Conservation (phyloP, 1,140 invertebrate species). For the Zaprionus davidi region DNA sequence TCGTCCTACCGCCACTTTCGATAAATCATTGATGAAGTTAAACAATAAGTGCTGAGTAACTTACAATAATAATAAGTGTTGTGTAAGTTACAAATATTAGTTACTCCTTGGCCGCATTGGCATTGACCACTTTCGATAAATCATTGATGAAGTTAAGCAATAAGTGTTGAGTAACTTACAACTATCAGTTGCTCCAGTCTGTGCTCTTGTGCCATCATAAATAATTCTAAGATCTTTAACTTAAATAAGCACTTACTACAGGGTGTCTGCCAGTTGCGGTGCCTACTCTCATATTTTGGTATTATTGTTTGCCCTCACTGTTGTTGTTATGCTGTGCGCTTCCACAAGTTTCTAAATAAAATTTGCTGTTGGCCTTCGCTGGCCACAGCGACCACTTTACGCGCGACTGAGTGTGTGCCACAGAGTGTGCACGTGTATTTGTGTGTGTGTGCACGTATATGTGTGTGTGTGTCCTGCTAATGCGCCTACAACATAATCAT, state of each 20-base stretch:
- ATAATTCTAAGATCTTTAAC: too few species aligned
- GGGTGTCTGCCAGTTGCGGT: background rate
- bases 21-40: too few species aligned
- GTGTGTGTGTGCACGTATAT: background rate
- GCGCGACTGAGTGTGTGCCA: slow-evolving; percentile 2
- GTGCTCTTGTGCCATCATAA: too few species aligned
- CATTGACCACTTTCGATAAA: too few species aligned
- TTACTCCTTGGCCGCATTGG: too few species aligned
- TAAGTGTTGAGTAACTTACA: too few species aligned
- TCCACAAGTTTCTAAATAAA: slow-evolving; percentile 52
- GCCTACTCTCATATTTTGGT: background rate
- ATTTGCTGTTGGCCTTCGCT: slow-evolving; percentile 33
- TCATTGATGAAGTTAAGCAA: too few species aligned
- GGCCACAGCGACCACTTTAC: slow-evolving; percentile 17
- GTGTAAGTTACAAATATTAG: too few species aligned
- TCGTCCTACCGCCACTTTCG: too few species aligned
- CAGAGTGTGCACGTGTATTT: background rate
- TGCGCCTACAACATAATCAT: slow-evolving; percentile 67
- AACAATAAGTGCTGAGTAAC: too few species aligned
- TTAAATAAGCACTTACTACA: background rate
- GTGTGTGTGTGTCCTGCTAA: slow-evolving; percentile 45
- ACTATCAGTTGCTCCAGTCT: too few species aligned
- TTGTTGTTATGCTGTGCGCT: slow-evolving; percentile 11
- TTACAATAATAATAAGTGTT: too few species aligned
- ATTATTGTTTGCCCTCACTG: background rate